Evolutionary conservation across 2,797 vertebrate species (phyloP).

Genomic region (Jordanella pulchra): DNA sequence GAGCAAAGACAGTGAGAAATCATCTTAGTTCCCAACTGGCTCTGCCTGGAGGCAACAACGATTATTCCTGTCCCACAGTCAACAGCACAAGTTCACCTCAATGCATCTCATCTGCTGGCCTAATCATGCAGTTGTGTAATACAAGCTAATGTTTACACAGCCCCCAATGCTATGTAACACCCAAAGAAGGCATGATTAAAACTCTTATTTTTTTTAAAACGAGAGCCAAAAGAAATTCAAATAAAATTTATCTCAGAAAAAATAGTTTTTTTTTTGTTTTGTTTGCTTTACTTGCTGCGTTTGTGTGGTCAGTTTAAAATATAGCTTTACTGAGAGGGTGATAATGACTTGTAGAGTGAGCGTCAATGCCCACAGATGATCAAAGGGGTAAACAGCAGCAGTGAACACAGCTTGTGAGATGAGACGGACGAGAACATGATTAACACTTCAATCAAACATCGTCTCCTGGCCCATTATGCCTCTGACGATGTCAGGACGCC

Average conservation of each 20-base stretch:
- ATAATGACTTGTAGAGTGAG: constrained; percentile 36
- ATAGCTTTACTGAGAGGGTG: constrained; percentile 19
- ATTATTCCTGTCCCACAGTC: constrained; percentile 58
- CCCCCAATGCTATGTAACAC: constrained; percentile 1
- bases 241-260: constrained; percentile 12
- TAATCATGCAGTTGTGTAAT: constrained; percentile 20
- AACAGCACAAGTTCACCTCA: constrained; percentile 14
- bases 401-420: constrained; percentile 22
- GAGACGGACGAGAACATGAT: constrained; percentile 41
- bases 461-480: constrained; percentile 18
- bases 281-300: not conserved
- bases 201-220: not conserved
- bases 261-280: not conserved
- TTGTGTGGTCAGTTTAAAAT: constrained; percentile 3
- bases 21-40: constrained; percentile 40
- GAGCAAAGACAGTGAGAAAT: constrained; percentile 41
- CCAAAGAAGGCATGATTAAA: constrained; percentile 14
- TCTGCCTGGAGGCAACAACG: constrained; percentile 69
- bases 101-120: constrained; percentile 26
- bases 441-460: constrained; percentile 56
- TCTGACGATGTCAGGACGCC: constrained; percentile 15
- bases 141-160: constrained; percentile 22
- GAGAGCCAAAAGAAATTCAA: not conserved
- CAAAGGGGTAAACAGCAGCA: constrained; percentile 33
- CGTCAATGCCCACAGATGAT: constrained; percentile 22